Evolutionary conservation across 2,888 invertebrate species (phyloP).

Genomic region (Meliscaeva auricollis): DNA sequence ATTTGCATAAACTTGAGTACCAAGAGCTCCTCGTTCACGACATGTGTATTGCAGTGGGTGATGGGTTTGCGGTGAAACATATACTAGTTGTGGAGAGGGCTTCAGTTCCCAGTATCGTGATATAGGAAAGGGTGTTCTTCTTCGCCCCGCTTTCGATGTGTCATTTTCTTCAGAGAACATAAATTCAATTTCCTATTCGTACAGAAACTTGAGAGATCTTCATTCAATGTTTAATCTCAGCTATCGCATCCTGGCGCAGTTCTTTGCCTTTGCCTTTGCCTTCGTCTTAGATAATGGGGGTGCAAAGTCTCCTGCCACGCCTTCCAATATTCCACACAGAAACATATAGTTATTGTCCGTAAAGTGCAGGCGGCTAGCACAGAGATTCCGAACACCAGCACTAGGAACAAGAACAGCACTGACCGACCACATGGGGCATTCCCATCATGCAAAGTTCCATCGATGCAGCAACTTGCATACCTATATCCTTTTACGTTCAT

Average conservation of each 20-base stretch:
- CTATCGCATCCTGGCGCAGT: constrained; percentile 61
- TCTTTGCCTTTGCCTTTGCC: constrained; percentile 60
- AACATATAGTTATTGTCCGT: constrained; percentile 60
- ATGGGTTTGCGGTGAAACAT: constrained; percentile 39
- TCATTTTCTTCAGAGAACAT: constrained; percentile 75
- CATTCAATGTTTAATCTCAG: constrained; percentile 73
- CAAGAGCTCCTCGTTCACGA: constrained; percentile 47
- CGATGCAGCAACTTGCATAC: constrained; percentile 51
- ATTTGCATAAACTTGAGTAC: constrained; percentile 69
- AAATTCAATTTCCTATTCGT: constrained; percentile 76
- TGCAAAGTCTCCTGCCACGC: constrained; percentile 63
- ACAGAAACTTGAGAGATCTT: constrained; percentile 74
- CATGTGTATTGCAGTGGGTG: constrained; percentile 29
- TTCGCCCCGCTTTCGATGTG: constrained; percentile 41
- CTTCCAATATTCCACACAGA: constrained; percentile 46
- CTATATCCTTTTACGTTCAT: constrained; percentile 61
- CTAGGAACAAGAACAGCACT: too few relatives aligned
- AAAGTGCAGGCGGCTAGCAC: constrained; percentile 66
- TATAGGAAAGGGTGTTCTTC: neutral
- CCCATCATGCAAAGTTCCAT: constrained; percentile 53
- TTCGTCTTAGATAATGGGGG: constrained; percentile 50
- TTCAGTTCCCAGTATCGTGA: too few relatives aligned
- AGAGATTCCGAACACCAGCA: constrained; percentile 50
- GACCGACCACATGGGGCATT: constrained; percentile 71
- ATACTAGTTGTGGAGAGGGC: neutral